phyloP scores from a whole-genome alignment of 1,140 invertebrate genomes.

The Spodoptera frugiperda region DNA sequence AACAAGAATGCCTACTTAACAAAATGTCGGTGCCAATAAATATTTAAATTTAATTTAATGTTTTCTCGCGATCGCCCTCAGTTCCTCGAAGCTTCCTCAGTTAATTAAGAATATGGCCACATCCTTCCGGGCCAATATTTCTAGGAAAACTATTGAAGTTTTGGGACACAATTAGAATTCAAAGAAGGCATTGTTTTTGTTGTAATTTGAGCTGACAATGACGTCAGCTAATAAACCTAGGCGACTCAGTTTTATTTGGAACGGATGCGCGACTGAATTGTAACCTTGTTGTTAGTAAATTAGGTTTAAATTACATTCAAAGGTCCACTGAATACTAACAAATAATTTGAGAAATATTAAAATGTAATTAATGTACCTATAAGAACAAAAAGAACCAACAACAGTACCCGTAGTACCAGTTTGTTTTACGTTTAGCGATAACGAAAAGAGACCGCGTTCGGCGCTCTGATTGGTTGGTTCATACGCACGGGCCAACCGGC shows the following conservation, averaged over 20 bases:
- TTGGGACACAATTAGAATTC: conserved; percentile 37
- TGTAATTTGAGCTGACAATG: conserved; percentile 32
- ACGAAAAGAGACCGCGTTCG: too few relatives aligned
- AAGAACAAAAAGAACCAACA: too few relatives aligned
- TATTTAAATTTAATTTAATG: conserved; percentile 21
- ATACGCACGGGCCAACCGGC: too few relatives aligned
- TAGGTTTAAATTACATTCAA: too few relatives aligned
- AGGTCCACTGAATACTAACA: too few relatives aligned
- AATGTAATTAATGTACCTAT: too few relatives aligned
- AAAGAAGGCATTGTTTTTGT: conserved; percentile 45
- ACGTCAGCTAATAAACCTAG: conserved; percentile 20
- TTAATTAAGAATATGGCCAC: conserved; percentile 29
- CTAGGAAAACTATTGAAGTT: conserved; percentile 23
- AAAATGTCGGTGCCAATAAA: neutral
- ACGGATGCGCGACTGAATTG: neutral
- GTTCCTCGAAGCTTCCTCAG: conserved; percentile 22
- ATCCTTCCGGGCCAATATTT: conserved; percentile 29
- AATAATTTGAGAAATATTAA: too few relatives aligned
- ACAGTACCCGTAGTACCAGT: too few relatives aligned
- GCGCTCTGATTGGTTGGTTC: too few relatives aligned
- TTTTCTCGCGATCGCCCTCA: neutral
- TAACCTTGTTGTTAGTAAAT: neutral
- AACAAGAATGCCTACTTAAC: too few relatives aligned
- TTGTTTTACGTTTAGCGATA: too few relatives aligned
- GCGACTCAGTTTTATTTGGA: neutral